Evolutionary conservation across 2,113 vertebrate genomes (phyloP), one percentile per base, ranked within the genome.

Genomic region (Eleginops maclovinus): DNA sequence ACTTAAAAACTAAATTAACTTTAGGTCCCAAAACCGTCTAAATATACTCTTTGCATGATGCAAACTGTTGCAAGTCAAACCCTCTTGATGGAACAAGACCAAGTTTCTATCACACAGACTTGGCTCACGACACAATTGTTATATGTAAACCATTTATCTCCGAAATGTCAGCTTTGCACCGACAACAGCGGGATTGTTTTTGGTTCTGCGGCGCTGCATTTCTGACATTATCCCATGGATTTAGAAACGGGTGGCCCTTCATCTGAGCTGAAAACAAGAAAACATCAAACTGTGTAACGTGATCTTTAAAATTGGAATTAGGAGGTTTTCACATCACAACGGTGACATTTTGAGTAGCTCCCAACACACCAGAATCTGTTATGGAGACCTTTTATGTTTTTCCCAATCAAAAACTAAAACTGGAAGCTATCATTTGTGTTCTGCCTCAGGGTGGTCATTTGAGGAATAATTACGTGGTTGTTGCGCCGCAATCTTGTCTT

Each of bases 381-480:
- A 59, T 77, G 79, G 75, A 83, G 88, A 85, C 79, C 74, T 75
- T 87, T 89, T 55, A 89, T 89, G 78, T 88, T 73, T 88, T 72
- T 70, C 66, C 50, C 72, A 77, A 85, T 87, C 81, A 85, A 88
- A 90, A 87, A 89, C 80, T n/a, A 72, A 81, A 78, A 86, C 79
- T 44, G 70, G 84, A 88, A 83, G 78, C 85, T 91, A 87, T 91
- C 82, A 88, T 91, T 91, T 86, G 75, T 73, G 77, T 51, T 69
- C 62, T 24, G 73, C 88, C 87, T 75, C 82, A 82, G 87, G 90
- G 91, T 88, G 91, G 88, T 87, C 86, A 88, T 91, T 88, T 84
- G 41, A n/a, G 65, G 41, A 85, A 77, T 93, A 92, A 93, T 92
- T 88, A 89, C 55, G 78, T 62, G 89, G 84, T 83, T 85, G 71